Base-by-base conservation (phyloP, 2,888 invertebrate species). In the Dusona sp. region DNA sequence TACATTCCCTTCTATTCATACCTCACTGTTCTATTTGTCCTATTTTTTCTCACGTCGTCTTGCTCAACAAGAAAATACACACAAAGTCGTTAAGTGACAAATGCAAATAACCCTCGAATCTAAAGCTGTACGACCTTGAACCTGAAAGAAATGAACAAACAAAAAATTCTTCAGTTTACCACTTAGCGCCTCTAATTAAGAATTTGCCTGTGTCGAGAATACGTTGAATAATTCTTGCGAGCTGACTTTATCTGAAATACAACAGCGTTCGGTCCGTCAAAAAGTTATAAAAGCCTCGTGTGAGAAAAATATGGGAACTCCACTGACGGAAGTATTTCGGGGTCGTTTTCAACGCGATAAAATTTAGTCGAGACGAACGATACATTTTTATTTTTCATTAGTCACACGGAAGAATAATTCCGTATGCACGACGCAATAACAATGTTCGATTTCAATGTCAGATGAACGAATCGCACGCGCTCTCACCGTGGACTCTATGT, bases 331-430 rank as follows among this genome's bases (percentile, higher is more conserved):
- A 70, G 70, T 8, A 48, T 29, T 70, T 70, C 70, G 70, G 54
- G 72, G 72, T 33, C 22, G 9, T 73, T 54, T 45, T 54, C 54
- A n/a, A 13, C 33, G 33, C 48, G 70, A 25, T 48, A 54, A 33
- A 36, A 36, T 51, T 38, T 54, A 25, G 38, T n/a, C 36, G 54
- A 22, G n/a, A 57, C 25, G 16, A 22, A 74, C 38, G 13, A 61
- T 61, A 61, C 61, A 38, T 78, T 78, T 29, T 67, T 67, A 78
- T 78, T 51, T 74, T 78, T 67, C 48, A 36, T 65, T 67, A 65
- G 65, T 67, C 65, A 51, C 33, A 36, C 36, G 77, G 51, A 65
- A 78, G 77, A 51, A 36, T 11, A 33, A 33, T 67, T 48, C 11
- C 33, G 75, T 64, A 75, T 75, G 75, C 64, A n/a, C 38, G 64